phyloP scores from a whole-genome alignment of 1,140 invertebrate species.

The Euura saliciscinereae region DNA sequence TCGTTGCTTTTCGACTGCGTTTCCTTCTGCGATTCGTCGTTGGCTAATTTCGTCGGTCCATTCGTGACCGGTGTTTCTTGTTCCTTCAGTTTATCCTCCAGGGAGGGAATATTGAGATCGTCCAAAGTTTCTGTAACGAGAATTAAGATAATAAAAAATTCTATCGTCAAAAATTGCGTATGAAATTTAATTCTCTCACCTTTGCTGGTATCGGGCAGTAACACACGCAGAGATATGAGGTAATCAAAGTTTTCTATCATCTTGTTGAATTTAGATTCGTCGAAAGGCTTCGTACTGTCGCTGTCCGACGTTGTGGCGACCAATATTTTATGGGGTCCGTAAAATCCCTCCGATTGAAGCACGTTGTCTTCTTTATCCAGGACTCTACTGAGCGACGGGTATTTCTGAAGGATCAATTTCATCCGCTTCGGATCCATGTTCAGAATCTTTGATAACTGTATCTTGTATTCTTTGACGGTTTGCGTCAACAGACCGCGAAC shows the following conservation, averaged over 20 bases:
- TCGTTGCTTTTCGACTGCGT: slow-evolving; percentile 14
- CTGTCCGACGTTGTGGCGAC: slow-evolving; percentile 39
- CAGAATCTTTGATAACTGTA: slow-evolving; percentile 60
- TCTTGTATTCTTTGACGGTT: slow-evolving; percentile 68
- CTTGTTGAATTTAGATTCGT: slow-evolving; percentile 50
- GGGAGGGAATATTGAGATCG: slow-evolving; percentile 61
- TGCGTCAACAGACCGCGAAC: slow-evolving; percentile 66
- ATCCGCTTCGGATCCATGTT: slow-evolving; percentile 57
- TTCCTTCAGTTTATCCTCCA: slow-evolving; percentile 37
- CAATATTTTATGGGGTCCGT: slow-evolving; percentile 62
- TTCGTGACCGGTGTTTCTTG: slow-evolving; percentile 13
- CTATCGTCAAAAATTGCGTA: neutral
- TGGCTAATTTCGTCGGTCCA: slow-evolving; percentile 15
- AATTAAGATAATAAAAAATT: slow-evolving; percentile 26
- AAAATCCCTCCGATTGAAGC: slow-evolving; percentile 61
- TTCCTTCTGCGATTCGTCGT: slow-evolving; percentile 16
- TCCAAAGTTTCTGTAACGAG: slow-evolving; percentile 56
- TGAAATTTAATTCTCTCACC: slow-evolving; percentile 44
- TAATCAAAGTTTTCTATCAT: slow-evolving; percentile 64
- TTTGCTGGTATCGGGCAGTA: slow-evolving; percentile 65
- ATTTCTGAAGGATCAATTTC: slow-evolving; percentile 61
- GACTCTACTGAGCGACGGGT: slow-evolving; percentile 56
- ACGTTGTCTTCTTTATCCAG: slow-evolving; percentile 59
- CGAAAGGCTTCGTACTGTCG: slow-evolving; percentile 45
- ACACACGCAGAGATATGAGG: slow-evolving; percentile 66